phyloP scores from a whole-genome alignment of 1,140 invertebrate species.

The Camponotus vicinus region DNA sequence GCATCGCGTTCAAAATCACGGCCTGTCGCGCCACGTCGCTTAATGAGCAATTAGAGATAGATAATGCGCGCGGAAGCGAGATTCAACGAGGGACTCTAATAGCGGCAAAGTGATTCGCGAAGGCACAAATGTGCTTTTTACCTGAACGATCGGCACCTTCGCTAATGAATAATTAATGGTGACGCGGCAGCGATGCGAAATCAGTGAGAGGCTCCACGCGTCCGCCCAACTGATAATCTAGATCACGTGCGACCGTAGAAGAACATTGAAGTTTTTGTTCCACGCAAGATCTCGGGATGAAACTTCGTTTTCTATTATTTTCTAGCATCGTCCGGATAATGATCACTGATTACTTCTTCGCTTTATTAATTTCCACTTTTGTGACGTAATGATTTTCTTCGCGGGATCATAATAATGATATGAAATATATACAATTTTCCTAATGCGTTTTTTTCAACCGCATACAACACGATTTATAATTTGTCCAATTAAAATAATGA shows the following conservation, averaged over 20 bases:
- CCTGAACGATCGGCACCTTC: slow-evolving; percentile 43
- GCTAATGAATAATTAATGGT: slow-evolving; percentile 59
- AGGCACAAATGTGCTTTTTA: slow-evolving; percentile 45
- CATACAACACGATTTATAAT: neutral
- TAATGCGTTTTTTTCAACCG: neutral
- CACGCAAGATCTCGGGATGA: neutral
- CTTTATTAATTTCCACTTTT: slow-evolving; percentile 14
- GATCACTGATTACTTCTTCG: neutral
- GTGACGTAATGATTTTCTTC: neutral
- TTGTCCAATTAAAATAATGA: neutral
- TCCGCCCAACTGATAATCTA: slow-evolving; percentile 2
- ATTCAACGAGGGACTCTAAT: neutral
- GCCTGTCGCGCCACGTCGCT: slow-evolving; percentile 40
- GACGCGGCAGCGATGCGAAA: slow-evolving; percentile 3
- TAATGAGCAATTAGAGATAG: slow-evolving; percentile 70
- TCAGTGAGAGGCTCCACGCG: too few species aligned
- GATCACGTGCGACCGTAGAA: slow-evolving; percentile 9
- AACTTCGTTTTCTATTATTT: slow-evolving; percentile 6
- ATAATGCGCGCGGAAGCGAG: slow-evolving; percentile 12
- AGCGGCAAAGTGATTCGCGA: neutral
- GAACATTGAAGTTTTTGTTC: slow-evolving; percentile 24
- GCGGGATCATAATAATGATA: neutral
- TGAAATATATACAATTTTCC: neutral
- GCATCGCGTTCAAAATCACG: slow-evolving; percentile 50
- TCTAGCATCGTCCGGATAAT: neutral